Evolutionary conservation across 1,140 invertebrate species (phyloP).

Genomic region (Aphis gossypii): DNA sequence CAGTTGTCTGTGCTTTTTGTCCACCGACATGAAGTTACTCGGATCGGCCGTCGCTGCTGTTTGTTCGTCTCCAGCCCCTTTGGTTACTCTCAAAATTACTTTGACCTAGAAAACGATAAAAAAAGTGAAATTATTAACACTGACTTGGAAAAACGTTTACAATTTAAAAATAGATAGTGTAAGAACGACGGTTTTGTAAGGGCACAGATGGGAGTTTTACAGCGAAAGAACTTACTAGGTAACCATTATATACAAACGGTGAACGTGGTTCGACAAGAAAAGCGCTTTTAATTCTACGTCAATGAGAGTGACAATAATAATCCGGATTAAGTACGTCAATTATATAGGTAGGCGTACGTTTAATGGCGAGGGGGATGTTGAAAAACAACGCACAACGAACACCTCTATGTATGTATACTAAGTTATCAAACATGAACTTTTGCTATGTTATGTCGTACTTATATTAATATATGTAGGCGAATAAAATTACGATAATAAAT

Average conservation of each 20-base stretch:
- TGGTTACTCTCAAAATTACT: constrained; percentile 61
- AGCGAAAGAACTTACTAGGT: not conserved
- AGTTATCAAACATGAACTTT: not conserved
- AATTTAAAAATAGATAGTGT: not conserved
- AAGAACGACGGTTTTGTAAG: not conserved
- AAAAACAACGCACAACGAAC: not conserved
- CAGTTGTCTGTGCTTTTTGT: constrained; percentile 61
- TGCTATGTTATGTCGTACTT: not conserved
- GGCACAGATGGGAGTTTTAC: not conserved
- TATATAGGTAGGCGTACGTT: not conserved
- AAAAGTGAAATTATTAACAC: not conserved
- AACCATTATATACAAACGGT: not conserved
- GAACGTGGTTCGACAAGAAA: not conserved
- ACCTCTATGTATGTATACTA: not conserved
- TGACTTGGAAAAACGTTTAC: not conserved
- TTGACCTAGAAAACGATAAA: constrained; percentile 60
- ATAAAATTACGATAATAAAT: not conserved
- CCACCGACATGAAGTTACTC: constrained; percentile 60
- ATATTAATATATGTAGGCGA: not conserved
- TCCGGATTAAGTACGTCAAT: constrained; percentile 47
- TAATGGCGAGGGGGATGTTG: not conserved
- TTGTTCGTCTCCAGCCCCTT: not conserved
- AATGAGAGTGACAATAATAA: constrained; percentile 26
- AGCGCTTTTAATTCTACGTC: constrained; percentile 40
- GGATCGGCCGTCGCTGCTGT: not conserved